phyloP scores from a whole-genome alignment of 2,888 invertebrate species.

The Patella ulyssiponensis region DNA sequence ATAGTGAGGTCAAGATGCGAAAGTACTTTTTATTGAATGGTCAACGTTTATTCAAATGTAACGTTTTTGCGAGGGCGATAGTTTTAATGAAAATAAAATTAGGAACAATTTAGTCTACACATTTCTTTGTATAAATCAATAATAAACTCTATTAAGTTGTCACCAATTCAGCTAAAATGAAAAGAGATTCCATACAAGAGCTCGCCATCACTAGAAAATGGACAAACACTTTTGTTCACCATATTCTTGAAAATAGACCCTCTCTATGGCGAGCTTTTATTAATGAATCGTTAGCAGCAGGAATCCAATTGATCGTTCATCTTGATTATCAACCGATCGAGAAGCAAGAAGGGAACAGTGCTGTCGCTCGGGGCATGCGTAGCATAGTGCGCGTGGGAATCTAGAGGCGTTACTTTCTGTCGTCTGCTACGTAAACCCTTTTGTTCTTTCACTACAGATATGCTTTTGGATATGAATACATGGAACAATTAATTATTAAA shows the following conservation, averaged over 20 bases:
- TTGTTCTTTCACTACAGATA: too few species aligned
- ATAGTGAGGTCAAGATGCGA: too few species aligned
- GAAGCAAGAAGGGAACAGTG: not conserved
- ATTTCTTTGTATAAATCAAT: not conserved
- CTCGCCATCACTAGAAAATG: not conserved
- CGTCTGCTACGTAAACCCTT: not conserved
- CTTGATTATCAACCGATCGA: not conserved
- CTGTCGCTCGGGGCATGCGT: not conserved
- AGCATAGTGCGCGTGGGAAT: not conserved
- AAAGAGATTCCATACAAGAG: not conserved
- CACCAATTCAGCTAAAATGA: not conserved
- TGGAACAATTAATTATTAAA: conserved; percentile 3
- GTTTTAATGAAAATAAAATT: not conserved
- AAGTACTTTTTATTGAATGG: too few species aligned
- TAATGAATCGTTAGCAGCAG: conserved; percentile 7
- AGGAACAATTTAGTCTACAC: not conserved
- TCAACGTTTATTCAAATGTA: too few species aligned
- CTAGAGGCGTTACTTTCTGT: not conserved
- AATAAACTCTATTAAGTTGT: conserved; percentile 5
- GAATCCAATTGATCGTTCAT: conserved; percentile 9
- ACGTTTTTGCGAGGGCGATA: not conserved
- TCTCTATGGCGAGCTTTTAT: not conserved
- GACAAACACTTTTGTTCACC: not conserved
- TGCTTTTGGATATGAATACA: not conserved
- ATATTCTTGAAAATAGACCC: not conserved